Evolutionary conservation across 2,797 vertebrate genomes (phyloP).

Genomic region (Hydrocynus forskahlii): DNA sequence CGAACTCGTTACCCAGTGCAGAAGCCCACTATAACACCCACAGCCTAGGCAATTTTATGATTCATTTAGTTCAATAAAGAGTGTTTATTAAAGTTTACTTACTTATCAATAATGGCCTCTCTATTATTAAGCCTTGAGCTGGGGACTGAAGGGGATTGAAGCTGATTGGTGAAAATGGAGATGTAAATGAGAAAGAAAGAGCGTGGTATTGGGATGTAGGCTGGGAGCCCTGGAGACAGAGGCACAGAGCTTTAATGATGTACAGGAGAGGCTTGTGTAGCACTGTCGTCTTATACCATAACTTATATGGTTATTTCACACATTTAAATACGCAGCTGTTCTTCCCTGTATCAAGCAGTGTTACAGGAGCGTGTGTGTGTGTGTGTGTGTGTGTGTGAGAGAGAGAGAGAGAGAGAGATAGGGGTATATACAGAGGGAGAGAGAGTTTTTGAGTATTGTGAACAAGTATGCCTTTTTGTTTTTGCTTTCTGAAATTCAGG

Average conservation of each 20-base stretch:
- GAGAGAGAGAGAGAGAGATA: no score
- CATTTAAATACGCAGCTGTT: no score
- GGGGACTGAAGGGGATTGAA: slow-evolving; percentile 32
- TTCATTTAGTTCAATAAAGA: slow-evolving; percentile 55
- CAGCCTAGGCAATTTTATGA: slow-evolving; percentile 55
- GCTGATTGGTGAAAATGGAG: slow-evolving; percentile 41
- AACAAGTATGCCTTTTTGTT: no score
- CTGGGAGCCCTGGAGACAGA: slow-evolving; percentile 1
- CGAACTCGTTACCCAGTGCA: slow-evolving; percentile 41
- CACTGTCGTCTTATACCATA: slow-evolving; percentile 1
- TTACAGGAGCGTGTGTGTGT: neutral
- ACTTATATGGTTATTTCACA: neutral
- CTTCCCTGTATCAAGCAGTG: neutral
- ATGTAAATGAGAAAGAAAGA: slow-evolving; percentile 29
- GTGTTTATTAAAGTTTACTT: slow-evolving; percentile 60
- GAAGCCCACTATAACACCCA: slow-evolving; percentile 40
- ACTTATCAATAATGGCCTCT: slow-evolving; percentile 54
- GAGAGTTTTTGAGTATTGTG: no score
- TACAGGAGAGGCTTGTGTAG: neutral
- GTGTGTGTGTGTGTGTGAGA: neutral
- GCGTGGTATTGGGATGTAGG: neutral
- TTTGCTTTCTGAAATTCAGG: no score
- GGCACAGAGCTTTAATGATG: slow-evolving; percentile 20
- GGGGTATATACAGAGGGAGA: no score
- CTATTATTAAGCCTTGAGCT: slow-evolving; percentile 43